Conservation (phyloP, 2,888 invertebrate species). For the Dugesia japonica region DNA sequence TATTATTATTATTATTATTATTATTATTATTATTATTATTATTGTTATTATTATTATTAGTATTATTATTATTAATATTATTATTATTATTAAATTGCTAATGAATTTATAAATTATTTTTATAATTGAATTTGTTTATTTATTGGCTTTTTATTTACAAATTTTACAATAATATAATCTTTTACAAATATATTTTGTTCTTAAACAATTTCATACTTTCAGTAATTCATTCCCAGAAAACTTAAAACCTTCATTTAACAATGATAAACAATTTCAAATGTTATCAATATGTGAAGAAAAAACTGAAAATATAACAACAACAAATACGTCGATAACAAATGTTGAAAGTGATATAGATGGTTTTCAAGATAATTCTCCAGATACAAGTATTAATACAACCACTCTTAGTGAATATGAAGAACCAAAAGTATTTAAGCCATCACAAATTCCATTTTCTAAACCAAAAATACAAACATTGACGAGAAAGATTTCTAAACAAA, state of each 20-base stretch:
- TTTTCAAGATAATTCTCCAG: not conserved
- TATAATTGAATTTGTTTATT: not conserved
- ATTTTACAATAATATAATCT: too few species aligned
- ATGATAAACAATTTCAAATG: not conserved
- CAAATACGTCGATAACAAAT: not conserved
- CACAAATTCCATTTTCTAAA: not conserved
- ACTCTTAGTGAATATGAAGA: not conserved
- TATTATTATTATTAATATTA: too few species aligned
- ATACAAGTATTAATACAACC: not conserved
- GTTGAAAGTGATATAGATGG: not conserved
- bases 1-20: too few species aligned
- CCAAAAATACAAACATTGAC: not conserved
- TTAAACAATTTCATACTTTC: not conserved
- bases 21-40: too few species aligned
- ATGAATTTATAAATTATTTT: too few species aligned
- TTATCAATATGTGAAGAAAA: slow-evolving; percentile 1
- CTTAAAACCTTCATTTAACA: not conserved
- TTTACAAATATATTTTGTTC: too few species aligned
- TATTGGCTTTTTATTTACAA: not conserved
- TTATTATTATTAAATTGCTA: too few species aligned
- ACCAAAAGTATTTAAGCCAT: not conserved
- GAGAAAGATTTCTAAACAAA: not conserved
- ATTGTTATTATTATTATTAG: too few species aligned
- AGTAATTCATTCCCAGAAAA: not conserved
- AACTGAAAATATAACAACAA: not conserved